Evolutionary conservation across 2,888 invertebrate species (phyloP), one percentile per base, ranked within the genome.

Genomic region (Dendrolimus houi): DNA sequence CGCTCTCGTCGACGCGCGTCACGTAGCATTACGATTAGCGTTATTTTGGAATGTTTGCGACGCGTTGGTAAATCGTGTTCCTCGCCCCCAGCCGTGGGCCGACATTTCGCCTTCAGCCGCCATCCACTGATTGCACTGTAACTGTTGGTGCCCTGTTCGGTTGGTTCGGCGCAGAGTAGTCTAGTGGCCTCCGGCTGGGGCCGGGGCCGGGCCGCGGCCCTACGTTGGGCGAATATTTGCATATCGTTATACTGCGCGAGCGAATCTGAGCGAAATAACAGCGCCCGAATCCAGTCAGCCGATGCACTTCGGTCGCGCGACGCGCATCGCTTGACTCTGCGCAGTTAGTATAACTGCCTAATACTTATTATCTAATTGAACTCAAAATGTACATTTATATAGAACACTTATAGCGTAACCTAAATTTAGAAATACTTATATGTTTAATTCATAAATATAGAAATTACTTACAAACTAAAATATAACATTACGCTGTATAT

Each of bases 1-100:
- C 84, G 85, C 83, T 76, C 69, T 72, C 68, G 70, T 69, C 68
- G 78, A 74, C 74, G 76, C 79, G 81, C 80, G 79, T 74, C 83
- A 77, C 78, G 65, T 74, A 70, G 77, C 81, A 80, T 81, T 81
- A 81, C 79, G 71, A 76, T 74, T 73, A 80, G 75, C 75, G 79
- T 81, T 85, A 80, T 85, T 85, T 86, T 89, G 89, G 89, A 89
- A 89, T 89, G 89, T 89, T 80, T 86, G 83, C 82, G 83, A 82
- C 81, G 83, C 85, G 77, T 56, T 55, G 53, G 54, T 54, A 6
- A 29, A 6, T 29, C 14, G 55, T 58, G 54, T 53, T 41, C 56
- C 52, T 9, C 41, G 40, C 14, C 9, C 52, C 42, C 41, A 52
- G 52, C 41, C 41, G 54, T 47, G 29, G 17, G 41, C 52, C 41